Percentiles rank a stretch among this genome's conserved stretches.
Evolutionary conservation across 2,888 invertebrate genomes (phyloP).

Genomic region (Cylloceria caligata): DNA sequence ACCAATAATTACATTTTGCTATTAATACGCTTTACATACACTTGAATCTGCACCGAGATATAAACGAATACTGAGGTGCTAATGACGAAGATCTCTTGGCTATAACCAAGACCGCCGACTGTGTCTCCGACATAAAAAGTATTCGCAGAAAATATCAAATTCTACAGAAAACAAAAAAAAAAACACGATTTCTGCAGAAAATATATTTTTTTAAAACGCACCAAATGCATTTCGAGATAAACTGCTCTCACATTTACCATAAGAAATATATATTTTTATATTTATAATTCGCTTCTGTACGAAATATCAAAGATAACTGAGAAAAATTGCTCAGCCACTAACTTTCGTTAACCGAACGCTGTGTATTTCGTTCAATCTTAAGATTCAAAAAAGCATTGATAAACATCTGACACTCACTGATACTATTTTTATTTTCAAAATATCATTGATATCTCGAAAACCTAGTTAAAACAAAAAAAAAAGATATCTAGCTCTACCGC

Average conservation of each 20-base stretch:
- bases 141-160: not conserved
- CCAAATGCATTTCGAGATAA: too few species aligned
- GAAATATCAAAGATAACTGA: too few species aligned
- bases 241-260: too few species aligned
- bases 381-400: too few species aligned
- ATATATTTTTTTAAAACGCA: not conserved
- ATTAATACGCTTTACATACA: conserved; percentile 29
- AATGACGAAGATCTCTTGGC: not conserved
- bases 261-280: too few species aligned
- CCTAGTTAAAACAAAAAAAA: not conserved
- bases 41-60: not conserved
- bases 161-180: not conserved
- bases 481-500: not conserved
- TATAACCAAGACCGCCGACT: not conserved
- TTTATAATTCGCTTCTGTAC: too few species aligned
- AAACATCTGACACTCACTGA: too few species aligned
- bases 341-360: too few species aligned
- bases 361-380: not conserved
- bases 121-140: not conserved
- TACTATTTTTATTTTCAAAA: too few species aligned
- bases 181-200: not conserved
- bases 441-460: not conserved
- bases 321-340: too few species aligned
- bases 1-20: conserved; percentile 37
- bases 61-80: not conserved